phyloP scores from a whole-genome alignment of 2,113 vertebrate genomes.

The Daboia siamensis region DNA sequence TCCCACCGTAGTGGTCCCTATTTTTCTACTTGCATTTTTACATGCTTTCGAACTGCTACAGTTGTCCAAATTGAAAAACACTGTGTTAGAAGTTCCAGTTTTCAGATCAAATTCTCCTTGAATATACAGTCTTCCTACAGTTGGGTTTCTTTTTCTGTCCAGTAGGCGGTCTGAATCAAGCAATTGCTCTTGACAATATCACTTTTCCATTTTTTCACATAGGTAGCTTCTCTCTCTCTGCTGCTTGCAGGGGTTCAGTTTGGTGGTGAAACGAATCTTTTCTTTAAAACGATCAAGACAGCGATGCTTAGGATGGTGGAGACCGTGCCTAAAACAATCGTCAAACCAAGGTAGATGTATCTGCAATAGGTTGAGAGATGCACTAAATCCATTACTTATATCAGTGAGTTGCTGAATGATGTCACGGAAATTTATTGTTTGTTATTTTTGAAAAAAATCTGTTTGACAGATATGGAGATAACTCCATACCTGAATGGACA shows the following conservation, averaged over 20 bases:
- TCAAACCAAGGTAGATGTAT: constrained; percentile 84
- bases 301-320: constrained; percentile 81
- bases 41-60: too few relatives aligned
- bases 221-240: constrained; percentile 64
- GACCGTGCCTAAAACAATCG: too few relatives aligned
- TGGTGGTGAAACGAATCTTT: constrained; percentile 62
- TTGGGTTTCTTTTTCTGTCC: constrained; percentile 81
- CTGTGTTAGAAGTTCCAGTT: constrained; percentile 23
- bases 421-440: background rate
- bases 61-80: too few relatives aligned
- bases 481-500: background rate
- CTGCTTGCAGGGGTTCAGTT: constrained; percentile 62
- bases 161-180: constrained; percentile 66
- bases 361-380: constrained; percentile 56
- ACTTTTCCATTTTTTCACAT: constrained; percentile 71
- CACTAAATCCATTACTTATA: background rate
- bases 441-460: background rate
- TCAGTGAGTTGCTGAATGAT: too few relatives aligned
- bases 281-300: constrained; percentile 77
- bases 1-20: too few relatives aligned
- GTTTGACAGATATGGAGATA: too few relatives aligned
- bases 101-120: background rate
- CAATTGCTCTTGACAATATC: constrained; percentile 62
- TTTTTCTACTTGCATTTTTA: too few relatives aligned
- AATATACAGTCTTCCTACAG: constrained; percentile 67